Evolutionary conservation across 2,797 vertebrate genomes (phyloP), one percentile per base, ranked within the genome.

Genomic region (Crenichthys baileyi): DNA sequence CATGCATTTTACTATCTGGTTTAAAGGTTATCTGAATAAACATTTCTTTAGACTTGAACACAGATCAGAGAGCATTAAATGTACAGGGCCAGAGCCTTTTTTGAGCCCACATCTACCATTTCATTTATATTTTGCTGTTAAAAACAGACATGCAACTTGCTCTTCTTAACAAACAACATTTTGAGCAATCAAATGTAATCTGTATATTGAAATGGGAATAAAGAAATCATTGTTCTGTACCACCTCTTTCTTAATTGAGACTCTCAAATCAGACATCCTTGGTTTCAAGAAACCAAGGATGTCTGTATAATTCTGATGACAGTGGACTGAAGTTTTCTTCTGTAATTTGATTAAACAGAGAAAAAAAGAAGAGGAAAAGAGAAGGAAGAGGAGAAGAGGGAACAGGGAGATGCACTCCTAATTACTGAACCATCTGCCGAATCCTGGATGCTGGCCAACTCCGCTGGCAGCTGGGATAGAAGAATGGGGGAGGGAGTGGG

Each of bases 391-490:
- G 85, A 93, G 92, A 87, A 86, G 87, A 87, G 94, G 94, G 94
- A 95, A 93, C 51, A 74, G 91, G 95, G 95, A 83, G 90, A 91
- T 95, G 96, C 94, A 95, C 95, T 94, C 94, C 96, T 95, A 96
- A 96, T 92, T 95, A 97, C 94, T 83, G 88, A 94, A 91, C 97
- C 97, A 97, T 97, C 96, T 98, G 97, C 95, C 94, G 91, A 95
- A 91, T 93, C 89, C 95, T 97, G 97, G 97, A 97, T 46, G 75
- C 77, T 77, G 70, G 95, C 97, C 97, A 97, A 95, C 91, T 90
- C 83, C 84, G 91, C 92, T 96, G 96, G 96, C 96, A 97, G 96
- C 95, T 96, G 95, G 90, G 96, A 93, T 88, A 92, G 94, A 93
- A 92, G 83, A 90, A 89, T 92, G 91, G 95, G 92, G 93, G 92